Conservation (phyloP, 1,140 invertebrate species). For the Rhyacophila brunnea region DNA sequence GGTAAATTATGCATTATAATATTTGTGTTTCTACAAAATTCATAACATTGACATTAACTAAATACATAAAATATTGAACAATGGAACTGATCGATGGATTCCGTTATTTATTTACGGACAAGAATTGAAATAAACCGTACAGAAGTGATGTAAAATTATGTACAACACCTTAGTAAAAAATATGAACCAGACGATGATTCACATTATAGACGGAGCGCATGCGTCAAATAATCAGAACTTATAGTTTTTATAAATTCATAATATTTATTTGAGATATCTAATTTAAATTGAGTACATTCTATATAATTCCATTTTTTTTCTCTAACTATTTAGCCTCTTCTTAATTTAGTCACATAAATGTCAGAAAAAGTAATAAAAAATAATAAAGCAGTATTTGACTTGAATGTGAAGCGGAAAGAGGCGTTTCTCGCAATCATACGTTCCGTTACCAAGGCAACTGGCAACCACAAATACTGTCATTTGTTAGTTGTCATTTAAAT, state of each 20-base stretch:
- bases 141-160: background rate
- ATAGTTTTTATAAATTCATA: slow-evolving; percentile 4
- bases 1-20: background rate
- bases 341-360: too few relatives aligned
- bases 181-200: slow-evolving; percentile 24
- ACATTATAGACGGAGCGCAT: slow-evolving; percentile 21
- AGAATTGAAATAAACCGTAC: too few relatives aligned
- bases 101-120: too few relatives aligned
- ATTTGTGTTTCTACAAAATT: too few relatives aligned
- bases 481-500: slow-evolving; percentile 5
- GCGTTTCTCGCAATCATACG: slow-evolving; percentile 29
- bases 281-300: background rate
- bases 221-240: slow-evolving; percentile 10
- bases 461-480: background rate
- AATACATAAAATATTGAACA: too few relatives aligned
- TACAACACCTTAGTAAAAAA: slow-evolving; percentile 6
- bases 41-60: too few relatives aligned
- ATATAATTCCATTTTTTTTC: too few relatives aligned
- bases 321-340: too few relatives aligned
- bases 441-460: slow-evolving; percentile 20
- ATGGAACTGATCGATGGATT: too few relatives aligned
- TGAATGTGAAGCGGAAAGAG: slow-evolving; percentile 15
- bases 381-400: slow-evolving; percentile 16
- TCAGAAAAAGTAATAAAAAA: background rate
- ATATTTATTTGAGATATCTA: background rate